A percentile compares a stretch with the other conserved stretches of the same genome.
Evolutionary conservation across 2,888 invertebrate genomes (phyloP).

Genomic region (Drosophila affinis): DNA sequence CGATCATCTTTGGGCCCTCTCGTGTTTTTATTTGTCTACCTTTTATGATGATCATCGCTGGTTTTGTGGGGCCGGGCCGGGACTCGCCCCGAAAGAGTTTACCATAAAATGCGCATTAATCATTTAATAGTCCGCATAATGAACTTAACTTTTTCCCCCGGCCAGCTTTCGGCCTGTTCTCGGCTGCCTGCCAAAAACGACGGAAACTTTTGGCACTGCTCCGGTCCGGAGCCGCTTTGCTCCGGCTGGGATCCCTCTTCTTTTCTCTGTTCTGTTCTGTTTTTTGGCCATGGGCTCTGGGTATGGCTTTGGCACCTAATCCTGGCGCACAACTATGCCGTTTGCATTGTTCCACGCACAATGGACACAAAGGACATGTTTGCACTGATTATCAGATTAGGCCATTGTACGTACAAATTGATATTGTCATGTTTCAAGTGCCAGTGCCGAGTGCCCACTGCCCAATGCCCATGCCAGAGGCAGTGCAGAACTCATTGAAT

Average conservation of each 20-base stretch:
- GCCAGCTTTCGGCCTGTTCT: neutral
- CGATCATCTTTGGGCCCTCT: conserved; percentile 57
- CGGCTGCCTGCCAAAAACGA: neutral
- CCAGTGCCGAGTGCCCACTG: conserved; percentile 41
- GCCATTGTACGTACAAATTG: conserved; percentile 84
- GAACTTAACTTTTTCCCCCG: conserved; percentile 47
- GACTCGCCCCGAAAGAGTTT: conserved; percentile 55
- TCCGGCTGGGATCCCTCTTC: neutral
- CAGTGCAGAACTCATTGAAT: conserved; percentile 45
- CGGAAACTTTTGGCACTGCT: conserved; percentile 14
- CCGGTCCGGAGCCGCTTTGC: neutral
- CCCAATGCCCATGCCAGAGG: conserved; percentile 29
- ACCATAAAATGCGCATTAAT: conserved; percentile 74
- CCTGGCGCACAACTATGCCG: conserved; percentile 82
- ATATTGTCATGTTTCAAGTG: conserved; percentile 84
- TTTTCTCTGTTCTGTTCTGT: neutral
- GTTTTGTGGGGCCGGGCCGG: conserved; percentile 51
- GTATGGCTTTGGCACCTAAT: conserved; percentile 74
- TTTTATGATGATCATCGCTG: conserved; percentile 57
- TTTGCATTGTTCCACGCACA: conserved; percentile 82
- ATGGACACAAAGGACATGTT: conserved; percentile 84
- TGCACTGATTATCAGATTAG: conserved; percentile 84
- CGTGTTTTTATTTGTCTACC: conserved; percentile 61
- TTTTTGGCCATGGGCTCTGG: conserved; percentile 9
- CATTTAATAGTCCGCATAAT: conserved; percentile 71